A percentile compares a stretch with the other conserved stretches of the same genome.
These are phyloP conservation scores for Caerostris darwini DNA, from an alignment of 1,140 invertebrate genomes.

Conservation along the genomic window DNA sequence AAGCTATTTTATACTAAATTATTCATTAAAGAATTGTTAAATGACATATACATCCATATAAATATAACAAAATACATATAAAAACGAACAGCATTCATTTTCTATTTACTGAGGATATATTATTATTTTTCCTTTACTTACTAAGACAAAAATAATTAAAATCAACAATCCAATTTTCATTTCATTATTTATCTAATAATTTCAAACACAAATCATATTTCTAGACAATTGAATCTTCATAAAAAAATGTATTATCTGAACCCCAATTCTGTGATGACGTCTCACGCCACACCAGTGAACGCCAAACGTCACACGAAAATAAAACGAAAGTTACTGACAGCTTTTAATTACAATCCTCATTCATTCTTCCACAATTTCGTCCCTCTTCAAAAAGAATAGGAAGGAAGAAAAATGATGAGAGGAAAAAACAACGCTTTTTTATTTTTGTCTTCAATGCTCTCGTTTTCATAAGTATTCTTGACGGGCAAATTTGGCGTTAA, in stretches of 20 bases:
- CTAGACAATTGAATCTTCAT: neutral
- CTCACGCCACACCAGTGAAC: neutral
- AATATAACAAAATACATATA: no score
- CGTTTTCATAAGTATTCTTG: constrained; percentile 52
- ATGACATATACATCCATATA: no score
- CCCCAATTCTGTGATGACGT: neutral
- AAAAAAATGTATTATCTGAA: neutral
- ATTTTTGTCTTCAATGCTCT: constrained; percentile 41
- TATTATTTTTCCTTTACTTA: no score
- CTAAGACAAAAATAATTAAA: no score
- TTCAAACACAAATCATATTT: neutral
- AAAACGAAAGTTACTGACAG: constrained; percentile 32
- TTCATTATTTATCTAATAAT: neutral
- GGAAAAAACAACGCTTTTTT: constrained; percentile 14
- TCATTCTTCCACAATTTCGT: constrained; percentile 19
- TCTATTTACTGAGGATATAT: no score
- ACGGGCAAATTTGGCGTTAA: constrained; percentile 49
- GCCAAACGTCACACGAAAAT: neutral
- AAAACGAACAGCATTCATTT: no score
- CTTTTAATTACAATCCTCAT: constrained; percentile 45
- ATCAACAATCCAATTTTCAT: neutral
- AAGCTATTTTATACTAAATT: no score
- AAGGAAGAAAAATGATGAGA: neutral
- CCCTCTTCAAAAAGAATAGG: constrained; percentile 27
- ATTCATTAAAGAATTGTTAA: no score